Conservation (phyloP, 2,888 invertebrate species). For the Acrobasis repandana region DNA sequence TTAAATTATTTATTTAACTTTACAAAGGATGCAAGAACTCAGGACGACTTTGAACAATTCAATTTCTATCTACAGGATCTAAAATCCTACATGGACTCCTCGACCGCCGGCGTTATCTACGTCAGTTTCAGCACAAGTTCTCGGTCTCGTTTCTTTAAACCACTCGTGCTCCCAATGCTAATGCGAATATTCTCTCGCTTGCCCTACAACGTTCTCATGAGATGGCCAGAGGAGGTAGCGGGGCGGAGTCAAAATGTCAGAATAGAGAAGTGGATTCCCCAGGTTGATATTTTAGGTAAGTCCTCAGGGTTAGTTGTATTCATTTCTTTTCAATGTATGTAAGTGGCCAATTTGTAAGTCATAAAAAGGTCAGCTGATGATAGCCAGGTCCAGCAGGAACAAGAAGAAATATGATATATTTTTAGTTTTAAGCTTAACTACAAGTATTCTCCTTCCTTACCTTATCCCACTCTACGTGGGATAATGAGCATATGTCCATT, state of each 20-base stretch:
- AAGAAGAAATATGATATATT: no score
- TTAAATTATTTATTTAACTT: no score
- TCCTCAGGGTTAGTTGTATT: neutral
- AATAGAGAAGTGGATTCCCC: neutral
- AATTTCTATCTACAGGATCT: neutral
- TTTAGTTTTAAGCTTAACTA: no score
- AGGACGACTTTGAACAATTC: no score
- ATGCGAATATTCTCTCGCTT: neutral
- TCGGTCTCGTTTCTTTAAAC: neutral
- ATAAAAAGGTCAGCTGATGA: no score
- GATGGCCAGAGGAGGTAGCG: neutral
- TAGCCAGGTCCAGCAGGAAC: no score
- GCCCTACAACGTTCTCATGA: neutral
- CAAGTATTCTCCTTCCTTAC: no score
- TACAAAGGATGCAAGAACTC: no score
- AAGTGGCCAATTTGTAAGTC: no score
- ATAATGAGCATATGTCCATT: no score
- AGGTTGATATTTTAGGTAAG: slow-evolving; percentile 1
- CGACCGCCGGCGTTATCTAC: neutral
- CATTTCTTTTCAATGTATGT: no score
- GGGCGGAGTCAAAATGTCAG: neutral
- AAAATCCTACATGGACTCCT: neutral
- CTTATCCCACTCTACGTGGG: no score
- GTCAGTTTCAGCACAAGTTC: neutral
- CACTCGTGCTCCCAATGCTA: neutral